Evolutionary conservation across 2,797 vertebrate genomes (phyloP).

Genomic region (Eurystomus glaucurus): DNA sequence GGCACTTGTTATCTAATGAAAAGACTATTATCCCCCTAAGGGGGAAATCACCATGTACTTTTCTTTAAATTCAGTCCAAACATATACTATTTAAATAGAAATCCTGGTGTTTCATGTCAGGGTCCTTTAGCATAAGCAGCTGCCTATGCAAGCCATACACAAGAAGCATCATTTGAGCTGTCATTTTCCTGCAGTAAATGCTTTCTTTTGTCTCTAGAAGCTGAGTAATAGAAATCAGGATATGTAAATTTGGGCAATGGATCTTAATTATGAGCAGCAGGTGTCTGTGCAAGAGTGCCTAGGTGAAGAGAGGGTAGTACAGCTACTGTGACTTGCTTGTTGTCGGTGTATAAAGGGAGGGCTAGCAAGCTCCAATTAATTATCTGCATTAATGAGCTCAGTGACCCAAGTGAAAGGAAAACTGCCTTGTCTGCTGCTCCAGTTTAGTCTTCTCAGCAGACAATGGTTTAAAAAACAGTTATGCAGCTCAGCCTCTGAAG

Average conservation of each 20-base stretch:
- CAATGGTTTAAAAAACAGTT: neutral
- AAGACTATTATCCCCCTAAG: constrained; percentile 82
- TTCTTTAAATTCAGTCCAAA: constrained; percentile 90
- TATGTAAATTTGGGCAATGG: constrained; percentile 89
- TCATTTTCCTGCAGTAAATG: constrained; percentile 85
- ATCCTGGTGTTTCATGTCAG: constrained; percentile 62
- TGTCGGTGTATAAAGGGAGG: constrained; percentile 74
- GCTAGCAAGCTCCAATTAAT: constrained; percentile 85
- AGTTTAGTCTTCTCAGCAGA: neutral
- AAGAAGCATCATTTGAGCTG: constrained; percentile 89
- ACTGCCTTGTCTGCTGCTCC: neutral
- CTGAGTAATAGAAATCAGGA: constrained; percentile 90
- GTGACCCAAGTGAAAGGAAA: constrained; percentile 46
- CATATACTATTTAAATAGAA: constrained; percentile 82
- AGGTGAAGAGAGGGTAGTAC: constrained; percentile 88
- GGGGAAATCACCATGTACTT: constrained; percentile 82
- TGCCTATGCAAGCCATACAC: constrained; percentile 82
- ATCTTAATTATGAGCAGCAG: constrained; percentile 95
- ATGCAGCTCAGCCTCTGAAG: neutral
- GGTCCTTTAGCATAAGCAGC: constrained; percentile 89
- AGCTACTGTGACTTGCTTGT: constrained; percentile 72
- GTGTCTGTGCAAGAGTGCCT: constrained; percentile 88
- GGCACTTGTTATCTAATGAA: constrained; percentile 78
- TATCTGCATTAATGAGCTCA: constrained; percentile 90
- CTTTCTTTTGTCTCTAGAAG: constrained; percentile 87